Evolutionary conservation across 2,888 invertebrate species (phyloP).

Genomic region (Philopedon plagiatum): DNA sequence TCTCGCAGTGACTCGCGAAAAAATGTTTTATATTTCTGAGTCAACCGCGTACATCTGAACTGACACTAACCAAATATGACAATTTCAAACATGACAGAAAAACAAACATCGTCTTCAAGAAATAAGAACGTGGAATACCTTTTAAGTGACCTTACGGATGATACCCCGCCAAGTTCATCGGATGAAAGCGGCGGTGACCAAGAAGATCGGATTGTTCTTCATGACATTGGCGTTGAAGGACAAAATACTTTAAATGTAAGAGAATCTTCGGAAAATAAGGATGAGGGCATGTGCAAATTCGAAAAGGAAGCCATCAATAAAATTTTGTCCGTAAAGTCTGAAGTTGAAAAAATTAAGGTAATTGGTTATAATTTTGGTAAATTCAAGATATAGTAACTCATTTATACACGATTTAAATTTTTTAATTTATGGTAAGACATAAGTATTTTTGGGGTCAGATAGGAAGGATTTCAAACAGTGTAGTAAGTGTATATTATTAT

Average conservation of each 20-base stretch:
- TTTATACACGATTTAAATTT: no score
- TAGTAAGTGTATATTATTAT: no score
- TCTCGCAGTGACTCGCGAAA: no score
- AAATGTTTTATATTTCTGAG: no score
- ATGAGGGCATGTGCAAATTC: constrained; percentile 11
- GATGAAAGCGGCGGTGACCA: neutral
- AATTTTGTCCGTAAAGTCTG: constrained; percentile 41
- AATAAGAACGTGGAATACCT: constrained; percentile 28
- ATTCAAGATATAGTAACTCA: no score
- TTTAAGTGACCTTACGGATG: constrained; percentile 31
- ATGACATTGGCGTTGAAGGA: neutral
- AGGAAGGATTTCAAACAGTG: no score
- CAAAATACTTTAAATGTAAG: neutral
- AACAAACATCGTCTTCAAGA: neutral
- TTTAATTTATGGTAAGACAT: no score
- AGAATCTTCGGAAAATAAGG: neutral
- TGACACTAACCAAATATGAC: neutral
- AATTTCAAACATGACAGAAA: constrained; percentile 34
- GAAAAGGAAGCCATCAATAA: constrained; percentile 39
- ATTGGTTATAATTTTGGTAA: neutral
- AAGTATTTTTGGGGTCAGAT: no score
- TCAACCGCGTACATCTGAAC: no score
- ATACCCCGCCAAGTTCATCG: constrained; percentile 26
- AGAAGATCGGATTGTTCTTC: neutral
- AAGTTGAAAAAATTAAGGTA: constrained; percentile 44